Conservation (phyloP, 1,140 invertebrate species). For the Archegozetes longisetosus region DNA sequence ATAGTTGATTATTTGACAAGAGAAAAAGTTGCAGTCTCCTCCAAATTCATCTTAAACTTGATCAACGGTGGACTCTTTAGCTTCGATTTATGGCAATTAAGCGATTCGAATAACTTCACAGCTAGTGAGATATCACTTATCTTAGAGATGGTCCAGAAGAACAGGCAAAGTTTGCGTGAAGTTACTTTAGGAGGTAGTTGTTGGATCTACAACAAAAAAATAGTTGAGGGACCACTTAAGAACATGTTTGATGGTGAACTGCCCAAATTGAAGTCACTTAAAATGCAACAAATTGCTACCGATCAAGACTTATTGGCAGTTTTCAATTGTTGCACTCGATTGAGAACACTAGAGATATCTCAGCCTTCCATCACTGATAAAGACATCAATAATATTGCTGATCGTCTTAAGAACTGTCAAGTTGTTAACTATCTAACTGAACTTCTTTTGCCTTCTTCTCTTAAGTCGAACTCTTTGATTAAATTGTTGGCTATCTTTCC, state of each 20-base stretch:
- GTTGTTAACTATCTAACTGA: neutral
- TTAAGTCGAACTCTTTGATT: conserved; percentile 18
- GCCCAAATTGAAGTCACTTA: conserved; percentile 16
- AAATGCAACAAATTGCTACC: conserved; percentile 17
- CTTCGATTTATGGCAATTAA: conserved; percentile 20
- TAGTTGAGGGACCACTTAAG: conserved; percentile 14
- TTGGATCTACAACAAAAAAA: conserved; percentile 14
- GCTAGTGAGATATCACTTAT: conserved; percentile 15
- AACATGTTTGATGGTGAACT: conserved; percentile 13
- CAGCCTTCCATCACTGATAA: conserved; percentile 20
- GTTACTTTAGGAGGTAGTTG: conserved; percentile 17
- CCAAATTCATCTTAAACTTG: conserved; percentile 15
- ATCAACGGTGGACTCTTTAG: conserved; percentile 17
- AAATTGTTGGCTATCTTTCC: conserved; percentile 17
- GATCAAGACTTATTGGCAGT: conserved; percentile 16
- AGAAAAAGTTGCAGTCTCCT: conserved; percentile 16
- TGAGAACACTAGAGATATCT: conserved; percentile 18
- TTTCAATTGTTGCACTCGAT: conserved; percentile 15
- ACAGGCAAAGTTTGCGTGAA: conserved; percentile 9
- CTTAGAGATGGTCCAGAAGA: conserved; percentile 9
- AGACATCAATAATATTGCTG: conserved; percentile 15
- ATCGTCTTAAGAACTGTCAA: neutral
- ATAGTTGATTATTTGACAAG: conserved; percentile 19
- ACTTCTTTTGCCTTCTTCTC: conserved; percentile 20
- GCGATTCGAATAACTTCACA: conserved; percentile 18